These are phyloP conservation scores for Orthonevra nobilis DNA, from an alignment of 2,888 invertebrate genomes.

Conservation along the genomic window DNA sequence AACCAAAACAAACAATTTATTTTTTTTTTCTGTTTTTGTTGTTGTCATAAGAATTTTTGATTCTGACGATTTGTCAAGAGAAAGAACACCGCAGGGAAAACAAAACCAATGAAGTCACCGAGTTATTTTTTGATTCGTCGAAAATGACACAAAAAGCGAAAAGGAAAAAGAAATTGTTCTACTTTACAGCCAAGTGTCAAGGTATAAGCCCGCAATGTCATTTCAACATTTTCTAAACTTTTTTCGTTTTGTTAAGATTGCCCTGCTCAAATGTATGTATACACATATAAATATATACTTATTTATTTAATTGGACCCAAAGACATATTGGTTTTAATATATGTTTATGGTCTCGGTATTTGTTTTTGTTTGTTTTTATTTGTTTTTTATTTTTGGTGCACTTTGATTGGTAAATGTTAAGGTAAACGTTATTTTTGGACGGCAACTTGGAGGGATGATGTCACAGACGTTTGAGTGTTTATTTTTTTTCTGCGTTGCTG, in stretches of 20 bases:
- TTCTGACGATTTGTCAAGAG: conserved; percentile 15
- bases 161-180: conserved; percentile 44
- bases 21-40: conserved; percentile 30
- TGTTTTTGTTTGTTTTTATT: neutral
- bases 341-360: too few relatives aligned
- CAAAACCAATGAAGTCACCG: conserved; percentile 51
- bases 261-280: too few relatives aligned
- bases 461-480: conserved; percentile 9
- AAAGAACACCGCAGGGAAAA: too few relatives aligned
- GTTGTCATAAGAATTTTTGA: conserved; percentile 14
- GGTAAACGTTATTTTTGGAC: conserved; percentile 13
- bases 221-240: conserved; percentile 21
- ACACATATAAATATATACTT: too few relatives aligned
- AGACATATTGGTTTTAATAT: conserved; percentile 21
- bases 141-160: too few relatives aligned
- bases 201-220: conserved; percentile 37
- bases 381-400: neutral
- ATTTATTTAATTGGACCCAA: conserved; percentile 21
- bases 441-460: conserved; percentile 13
- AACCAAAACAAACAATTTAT: conserved; percentile 45
- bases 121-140: conserved; percentile 45
- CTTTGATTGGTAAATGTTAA: conserved; percentile 10
- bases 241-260: neutral
- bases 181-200: conserved; percentile 49
- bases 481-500: neutral